Evolutionary conservation across 2,113 vertebrate species (phyloP).

Genomic region (Amazona guildingii): DNA sequence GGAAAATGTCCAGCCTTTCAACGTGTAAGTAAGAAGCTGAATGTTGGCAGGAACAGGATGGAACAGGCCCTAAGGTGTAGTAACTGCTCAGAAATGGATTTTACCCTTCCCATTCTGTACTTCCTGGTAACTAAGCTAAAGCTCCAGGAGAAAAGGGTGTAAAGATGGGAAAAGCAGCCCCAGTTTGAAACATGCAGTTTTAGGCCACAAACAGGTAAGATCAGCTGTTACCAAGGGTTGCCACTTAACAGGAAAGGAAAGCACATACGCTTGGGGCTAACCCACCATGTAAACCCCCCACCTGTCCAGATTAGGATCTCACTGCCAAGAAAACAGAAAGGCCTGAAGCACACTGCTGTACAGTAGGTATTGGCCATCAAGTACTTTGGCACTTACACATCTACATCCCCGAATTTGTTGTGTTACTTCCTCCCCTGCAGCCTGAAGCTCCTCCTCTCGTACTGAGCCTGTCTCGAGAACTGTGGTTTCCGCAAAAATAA

Average conservation of each 20-base stretch:
- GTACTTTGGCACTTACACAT: neutral
- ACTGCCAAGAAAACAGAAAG: neutral
- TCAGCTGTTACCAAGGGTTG: neutral
- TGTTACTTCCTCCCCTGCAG: neutral
- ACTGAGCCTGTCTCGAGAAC: neutral
- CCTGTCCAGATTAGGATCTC: neutral
- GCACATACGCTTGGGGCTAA: fast-evolving
- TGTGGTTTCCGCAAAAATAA: constrained; percentile 27
- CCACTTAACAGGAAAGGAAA: neutral
- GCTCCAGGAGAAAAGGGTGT: neutral
- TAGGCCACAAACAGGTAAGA: neutral
- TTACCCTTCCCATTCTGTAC: neutral
- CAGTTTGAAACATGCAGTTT: fast-evolving
- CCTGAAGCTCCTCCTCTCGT: neutral
- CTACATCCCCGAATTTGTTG: neutral
- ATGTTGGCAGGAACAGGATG: neutral
- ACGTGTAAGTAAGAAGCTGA: neutral
- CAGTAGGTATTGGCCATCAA: too few relatives aligned
- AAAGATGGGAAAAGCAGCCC: neutral
- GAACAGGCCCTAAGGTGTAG: neutral
- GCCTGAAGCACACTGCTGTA: neutral
- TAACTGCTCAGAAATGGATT: neutral
- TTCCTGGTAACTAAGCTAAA: neutral
- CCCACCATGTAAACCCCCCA: neutral
- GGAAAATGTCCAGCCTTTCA: neutral